Percentiles rank a stretch among this genome's conserved stretches.
These are phyloP conservation scores for Halictus quadricinctus DNA, from an alignment of 2,888 invertebrate species.

Conservation along the genomic window DNA sequence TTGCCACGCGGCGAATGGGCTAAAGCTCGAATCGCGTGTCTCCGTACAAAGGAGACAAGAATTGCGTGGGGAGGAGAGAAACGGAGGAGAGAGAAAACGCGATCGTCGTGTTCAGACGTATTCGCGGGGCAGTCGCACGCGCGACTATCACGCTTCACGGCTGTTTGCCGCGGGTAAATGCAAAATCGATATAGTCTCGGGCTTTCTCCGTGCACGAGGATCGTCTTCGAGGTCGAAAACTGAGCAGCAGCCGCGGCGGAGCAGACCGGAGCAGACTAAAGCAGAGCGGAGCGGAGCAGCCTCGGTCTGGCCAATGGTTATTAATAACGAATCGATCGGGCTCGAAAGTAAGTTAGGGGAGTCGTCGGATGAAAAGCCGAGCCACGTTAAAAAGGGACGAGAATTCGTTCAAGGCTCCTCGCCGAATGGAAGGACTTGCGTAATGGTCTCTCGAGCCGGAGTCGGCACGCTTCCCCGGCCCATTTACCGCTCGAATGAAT, in stretches of 20 bases:
- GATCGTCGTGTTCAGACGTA: background rate
- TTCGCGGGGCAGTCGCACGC: constrained; percentile 75
- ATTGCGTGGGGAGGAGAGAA: background rate
- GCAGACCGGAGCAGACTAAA: background rate
- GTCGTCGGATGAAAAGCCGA: constrained; percentile 35
- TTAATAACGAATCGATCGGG: constrained; percentile 72
- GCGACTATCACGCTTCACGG: constrained; percentile 80
- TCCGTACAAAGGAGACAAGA: background rate
- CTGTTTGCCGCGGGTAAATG: constrained; percentile 79
- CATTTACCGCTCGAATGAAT: constrained; percentile 18
- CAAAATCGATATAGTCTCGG: constrained; percentile 79
- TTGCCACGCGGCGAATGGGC: background rate
- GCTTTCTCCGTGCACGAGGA: constrained; percentile 48
- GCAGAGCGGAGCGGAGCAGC: constrained; percentile 17
- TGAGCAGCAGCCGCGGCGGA: constrained; percentile 34
- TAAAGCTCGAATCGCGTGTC: constrained; percentile 10
- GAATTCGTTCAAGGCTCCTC: constrained; percentile 20
- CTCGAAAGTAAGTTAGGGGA: constrained; percentile 48
- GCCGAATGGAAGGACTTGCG: background rate
- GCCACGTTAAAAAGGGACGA: constrained; percentile 31
- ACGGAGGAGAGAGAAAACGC: background rate
- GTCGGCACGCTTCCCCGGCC: background rate
- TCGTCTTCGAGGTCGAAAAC: constrained; percentile 75
- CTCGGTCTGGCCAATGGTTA: constrained; percentile 66
- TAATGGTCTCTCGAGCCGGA: background rate